Base-by-base conservation (phyloP, 2,888 invertebrate species). In the Ferrisia virgata region DNA sequence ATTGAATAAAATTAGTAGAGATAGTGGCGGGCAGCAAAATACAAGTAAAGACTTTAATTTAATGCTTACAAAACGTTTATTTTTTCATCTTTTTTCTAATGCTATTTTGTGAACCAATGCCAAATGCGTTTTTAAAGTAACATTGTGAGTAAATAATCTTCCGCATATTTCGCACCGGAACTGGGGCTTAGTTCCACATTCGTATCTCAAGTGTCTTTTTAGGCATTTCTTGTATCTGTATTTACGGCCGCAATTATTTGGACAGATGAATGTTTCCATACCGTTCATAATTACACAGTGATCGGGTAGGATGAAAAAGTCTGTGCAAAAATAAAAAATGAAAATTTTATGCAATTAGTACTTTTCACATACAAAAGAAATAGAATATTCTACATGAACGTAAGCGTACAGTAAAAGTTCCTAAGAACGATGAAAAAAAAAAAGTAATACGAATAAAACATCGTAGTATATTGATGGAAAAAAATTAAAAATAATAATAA, bases 81-180 rank as follows among this genome's bases (percentile, higher is more conserved):
- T 76, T n/a, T n/a, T n/a, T 22, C 18, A 53, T 53, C 53, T 33
- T 76, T 76, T 76, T 4, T 76, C 72, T 36, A 76, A 6, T 25
- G 79, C 36, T 22, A 85, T 85, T 53, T 85, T 85, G 43, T 86
- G 86, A 72, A 76, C n/a, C 22, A 78, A 8, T 22, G 76, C 40
- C n/a, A 81, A 11, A 40, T 85, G 84, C 18, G 72, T 81, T 58
- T 53, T 85, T 22, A 85, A 40, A 8, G 39, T 25, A 25, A 53
- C 58, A 36, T 85, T 82, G 22, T 85, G 85, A 28, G 69, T 85
- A 18, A 86, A 86, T 11, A 85, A 87, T 86, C 88, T 88, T 64
- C 58, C 47, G 15, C 81, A 81, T 43, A 53, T 22, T 22, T 53
- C 53, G 22, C 81, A 81, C 25, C 33, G 33, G 28, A 81, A 53